These are phyloP conservation scores for Spodoptera frugiperda DNA, from an alignment of 1,140 invertebrate species.

Conservation along the genomic window DNA sequence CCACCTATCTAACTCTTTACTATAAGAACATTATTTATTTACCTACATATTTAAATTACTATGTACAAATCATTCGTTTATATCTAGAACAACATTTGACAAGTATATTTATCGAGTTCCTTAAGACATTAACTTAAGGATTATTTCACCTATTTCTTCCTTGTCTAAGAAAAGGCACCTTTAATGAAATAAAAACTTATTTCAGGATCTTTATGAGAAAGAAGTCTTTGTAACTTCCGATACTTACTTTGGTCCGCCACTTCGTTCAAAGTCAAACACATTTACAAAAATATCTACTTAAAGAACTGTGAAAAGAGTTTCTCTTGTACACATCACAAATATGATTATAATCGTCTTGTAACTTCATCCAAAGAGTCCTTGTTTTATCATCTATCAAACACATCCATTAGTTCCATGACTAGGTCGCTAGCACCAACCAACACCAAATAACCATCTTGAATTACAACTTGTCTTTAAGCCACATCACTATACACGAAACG, in stretches of 20 bases:
- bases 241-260: too few relatives aligned
- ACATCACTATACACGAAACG: too few relatives aligned
- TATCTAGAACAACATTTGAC: constrained; percentile 23
- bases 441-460: too few relatives aligned
- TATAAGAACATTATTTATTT: background rate
- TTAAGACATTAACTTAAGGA: background rate
- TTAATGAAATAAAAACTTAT: background rate
- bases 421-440: too few relatives aligned
- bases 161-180: constrained; percentile 25
- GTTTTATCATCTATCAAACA: too few relatives aligned
- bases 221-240: background rate
- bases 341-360: too few relatives aligned
- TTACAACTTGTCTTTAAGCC: too few relatives aligned
- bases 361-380: too few relatives aligned
- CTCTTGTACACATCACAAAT: too few relatives aligned
- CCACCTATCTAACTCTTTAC: background rate
- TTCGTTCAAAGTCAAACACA: background rate
- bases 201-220: background rate
- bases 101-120: constrained; percentile 6
- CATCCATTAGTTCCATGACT: too few relatives aligned
- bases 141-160: background rate
- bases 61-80: constrained; percentile 14
- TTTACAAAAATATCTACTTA: too few relatives aligned
- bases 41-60: background rate
- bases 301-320: too few relatives aligned